Conservation (phyloP, 2,113 vertebrate species). For the Mellivora capensis region DNA sequence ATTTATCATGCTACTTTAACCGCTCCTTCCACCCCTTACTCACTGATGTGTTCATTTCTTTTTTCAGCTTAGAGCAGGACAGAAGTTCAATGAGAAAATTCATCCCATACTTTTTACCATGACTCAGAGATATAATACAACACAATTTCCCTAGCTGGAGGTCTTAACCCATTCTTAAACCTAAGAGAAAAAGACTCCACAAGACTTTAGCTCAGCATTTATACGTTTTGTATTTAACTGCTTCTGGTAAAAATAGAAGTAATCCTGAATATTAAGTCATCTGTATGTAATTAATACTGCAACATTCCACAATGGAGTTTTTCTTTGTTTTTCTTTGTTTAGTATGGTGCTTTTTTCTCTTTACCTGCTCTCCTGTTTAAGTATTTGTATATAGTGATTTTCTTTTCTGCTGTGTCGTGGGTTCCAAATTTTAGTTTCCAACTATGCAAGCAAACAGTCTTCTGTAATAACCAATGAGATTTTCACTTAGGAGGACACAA, state of each 20-base stretch:
- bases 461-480: background rate
- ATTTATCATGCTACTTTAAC: constrained; percentile 27
- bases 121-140: background rate
- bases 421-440: background rate
- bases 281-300: background rate
- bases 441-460: background rate
- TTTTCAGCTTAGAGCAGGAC: background rate
- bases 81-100: constrained; percentile 18
- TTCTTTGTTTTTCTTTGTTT: background rate
- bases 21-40: constrained; percentile 5
- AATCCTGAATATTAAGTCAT: background rate
- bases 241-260: background rate
- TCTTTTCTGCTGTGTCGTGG: background rate
- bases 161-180: background rate
- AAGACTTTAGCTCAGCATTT: background rate
- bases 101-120: background rate
- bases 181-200: background rate
- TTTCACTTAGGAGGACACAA: background rate
- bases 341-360: background rate
- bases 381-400: background rate
- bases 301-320: background rate
- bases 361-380: background rate
- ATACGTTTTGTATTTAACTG: background rate
- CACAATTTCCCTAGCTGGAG: background rate
- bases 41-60: background rate